These are phyloP conservation scores for Typhlichthys subterraneus DNA, from an alignment of 2,797 vertebrate species.

Conservation along the genomic window DNA sequence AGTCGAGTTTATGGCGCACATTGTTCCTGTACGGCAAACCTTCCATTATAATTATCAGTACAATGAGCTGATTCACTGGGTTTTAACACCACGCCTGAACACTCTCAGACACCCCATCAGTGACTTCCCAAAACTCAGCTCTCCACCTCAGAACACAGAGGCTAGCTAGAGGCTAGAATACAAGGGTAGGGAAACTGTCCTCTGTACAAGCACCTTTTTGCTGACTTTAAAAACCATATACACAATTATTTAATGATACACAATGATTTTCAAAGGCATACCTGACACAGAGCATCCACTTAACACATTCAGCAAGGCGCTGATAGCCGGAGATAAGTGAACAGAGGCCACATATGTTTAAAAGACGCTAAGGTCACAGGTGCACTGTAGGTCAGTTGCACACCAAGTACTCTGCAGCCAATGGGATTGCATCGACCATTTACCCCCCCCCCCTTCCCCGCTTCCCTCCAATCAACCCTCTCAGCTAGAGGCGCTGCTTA, in stretches of 20 bases:
- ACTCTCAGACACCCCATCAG: slow-evolving; percentile 44
- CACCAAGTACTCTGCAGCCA: slow-evolving; percentile 8
- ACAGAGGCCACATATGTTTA: neutral
- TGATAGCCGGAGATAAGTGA: slow-evolving; percentile 14
- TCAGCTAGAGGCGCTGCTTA: no score
- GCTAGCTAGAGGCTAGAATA: slow-evolving; percentile 10
- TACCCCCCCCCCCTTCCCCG: neutral
- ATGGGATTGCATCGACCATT: neutral
- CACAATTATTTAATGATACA: neutral
- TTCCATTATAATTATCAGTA: slow-evolving; percentile 60
- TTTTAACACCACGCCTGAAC: slow-evolving; percentile 45
- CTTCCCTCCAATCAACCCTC: no score
- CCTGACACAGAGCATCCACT: slow-evolving; percentile 4
- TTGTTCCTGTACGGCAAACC: slow-evolving; percentile 55
- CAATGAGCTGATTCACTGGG: slow-evolving; percentile 64
- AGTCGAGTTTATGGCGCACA: slow-evolving; percentile 59
- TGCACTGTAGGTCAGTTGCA: slow-evolving; percentile 8
- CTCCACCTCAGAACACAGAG: slow-evolving; percentile 14
- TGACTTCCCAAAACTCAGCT: slow-evolving; percentile 27
- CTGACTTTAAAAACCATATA: slow-evolving; percentile 2
- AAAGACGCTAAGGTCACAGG: slow-evolving; percentile 26
- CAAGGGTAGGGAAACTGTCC: slow-evolving; percentile 8
- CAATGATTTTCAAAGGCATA: slow-evolving; percentile 13
- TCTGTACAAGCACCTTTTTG: neutral
- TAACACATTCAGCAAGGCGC: neutral